Evolutionary conservation across 2,797 vertebrate species (phyloP).

Genomic region (Gymnoscopelus microlampas): DNA sequence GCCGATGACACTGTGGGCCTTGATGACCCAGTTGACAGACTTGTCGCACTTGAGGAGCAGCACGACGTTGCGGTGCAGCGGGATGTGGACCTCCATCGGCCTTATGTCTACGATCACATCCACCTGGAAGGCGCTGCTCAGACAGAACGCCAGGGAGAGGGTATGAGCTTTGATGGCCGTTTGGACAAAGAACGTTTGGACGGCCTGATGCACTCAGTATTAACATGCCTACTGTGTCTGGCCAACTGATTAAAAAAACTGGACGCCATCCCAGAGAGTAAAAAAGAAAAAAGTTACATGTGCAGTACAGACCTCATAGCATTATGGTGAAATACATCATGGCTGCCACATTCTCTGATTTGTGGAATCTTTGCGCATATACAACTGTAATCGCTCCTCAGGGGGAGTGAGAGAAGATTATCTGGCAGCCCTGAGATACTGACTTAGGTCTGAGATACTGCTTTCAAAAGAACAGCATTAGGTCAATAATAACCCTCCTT

Average conservation of each 20-base stretch:
- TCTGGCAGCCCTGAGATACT: conserved; percentile 44
- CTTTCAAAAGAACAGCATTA: conserved; percentile 46
- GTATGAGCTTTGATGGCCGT: not conserved
- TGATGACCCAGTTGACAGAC: conserved; percentile 97
- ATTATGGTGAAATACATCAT: conserved; percentile 64
- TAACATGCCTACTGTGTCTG: conserved; percentile 86
- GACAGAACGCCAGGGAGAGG: conserved; percentile 23
- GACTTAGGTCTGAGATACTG: conserved; percentile 55
- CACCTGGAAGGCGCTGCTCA: conserved; percentile 92
- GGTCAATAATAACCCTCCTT: conserved; percentile 27
- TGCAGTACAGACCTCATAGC: conserved; percentile 84
- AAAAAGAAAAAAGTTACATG: conserved; percentile 73
- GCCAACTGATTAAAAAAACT: conserved; percentile 92
- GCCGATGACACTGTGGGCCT: conserved; percentile 85
- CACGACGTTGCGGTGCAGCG: conserved; percentile 84
- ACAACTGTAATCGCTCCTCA: conserved; percentile 40
- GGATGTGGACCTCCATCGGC: conserved; percentile 80
- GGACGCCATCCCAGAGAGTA: conserved; percentile 83
- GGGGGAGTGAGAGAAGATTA: conserved; percentile 52
- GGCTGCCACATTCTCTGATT: conserved; percentile 46
- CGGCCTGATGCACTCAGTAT: conserved; percentile 59
- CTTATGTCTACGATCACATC: conserved; percentile 93
- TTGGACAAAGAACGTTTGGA: conserved; percentile 34
- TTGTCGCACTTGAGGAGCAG: conserved; percentile 93
- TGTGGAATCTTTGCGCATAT: conserved; percentile 26